Evolutionary conservation across 2,797 vertebrate genomes (phyloP), one percentile per base, ranked within the genome.

Genomic region (Carapus acus): DNA sequence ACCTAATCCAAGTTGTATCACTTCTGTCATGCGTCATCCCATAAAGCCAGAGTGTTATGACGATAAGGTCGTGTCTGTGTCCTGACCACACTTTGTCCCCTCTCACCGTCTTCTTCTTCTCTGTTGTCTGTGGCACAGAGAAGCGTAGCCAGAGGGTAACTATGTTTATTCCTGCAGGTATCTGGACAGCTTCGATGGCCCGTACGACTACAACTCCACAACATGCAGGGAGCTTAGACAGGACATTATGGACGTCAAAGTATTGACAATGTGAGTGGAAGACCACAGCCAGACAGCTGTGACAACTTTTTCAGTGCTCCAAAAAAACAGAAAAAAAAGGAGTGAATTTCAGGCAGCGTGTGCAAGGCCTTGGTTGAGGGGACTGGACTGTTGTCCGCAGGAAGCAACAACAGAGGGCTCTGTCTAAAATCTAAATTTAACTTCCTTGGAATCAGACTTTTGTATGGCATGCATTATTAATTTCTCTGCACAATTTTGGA

Each of bases 191-290:
- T 94, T 94, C 49, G 91, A 95, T 52, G 93, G 92, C 15, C 85
- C 91, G 51, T 89, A 92, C 75, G 90, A 92, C 12, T 99, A 87
- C 84, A 99, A 98, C 86, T 97, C 94, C 46, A 93, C 92, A 0
- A 88, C 92, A 86, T 99, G 96, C 81, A 86, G 91, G 86, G 92
- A 96, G 71, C 86, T 99, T 71, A 90, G 94, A 39, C 90, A 94
- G 65, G 94, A 96, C 67, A 96, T 99, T 76, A 90, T 90, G 69
- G 91, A 93, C 2, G 91, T 99, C 85, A 99, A 99, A 75, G 90
- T 95, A 71, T 85, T 99, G 67, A 94, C 95, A 54, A 97, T 97
- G 95, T 99, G 86, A 97, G 96, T 96, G 49, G 61, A 52, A n/a
- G 2, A 36, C 14, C 34, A 36, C 34, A 36, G 9, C n/a, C 22